Evolutionary conservation across 2,888 invertebrate species (phyloP).

Genomic region (Epistrophella euchroma): DNA sequence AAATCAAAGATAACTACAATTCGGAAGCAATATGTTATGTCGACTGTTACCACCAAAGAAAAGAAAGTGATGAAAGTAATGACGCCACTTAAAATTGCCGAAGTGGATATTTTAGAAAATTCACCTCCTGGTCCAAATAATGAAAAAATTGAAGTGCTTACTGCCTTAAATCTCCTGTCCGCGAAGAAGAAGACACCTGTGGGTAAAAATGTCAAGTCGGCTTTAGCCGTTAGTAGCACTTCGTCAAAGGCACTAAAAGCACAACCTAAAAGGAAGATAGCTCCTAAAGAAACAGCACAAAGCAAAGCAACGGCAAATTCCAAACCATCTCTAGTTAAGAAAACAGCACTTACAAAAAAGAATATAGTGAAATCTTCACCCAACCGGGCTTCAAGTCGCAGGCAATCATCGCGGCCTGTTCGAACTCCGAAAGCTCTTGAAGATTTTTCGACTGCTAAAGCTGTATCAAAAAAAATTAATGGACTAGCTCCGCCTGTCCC

Average conservation of each 20-base stretch:
- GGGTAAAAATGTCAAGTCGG: background rate
- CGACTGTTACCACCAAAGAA: constrained; percentile 63
- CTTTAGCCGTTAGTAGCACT: background rate
- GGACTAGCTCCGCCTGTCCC: background rate
- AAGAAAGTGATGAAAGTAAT: constrained; percentile 54
- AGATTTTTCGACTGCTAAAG: constrained; percentile 8
- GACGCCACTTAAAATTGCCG: constrained; percentile 19
- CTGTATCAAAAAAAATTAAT: constrained; percentile 18
- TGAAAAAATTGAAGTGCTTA: constrained; percentile 80
- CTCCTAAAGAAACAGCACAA: background rate
- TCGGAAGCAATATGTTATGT: constrained; percentile 62
- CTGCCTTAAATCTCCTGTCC: constrained; percentile 81
- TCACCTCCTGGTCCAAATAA: constrained; percentile 50
- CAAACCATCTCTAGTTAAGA: background rate
- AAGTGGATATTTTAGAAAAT: constrained; percentile 12
- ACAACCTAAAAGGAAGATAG: background rate
- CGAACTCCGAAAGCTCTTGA: constrained; percentile 55
- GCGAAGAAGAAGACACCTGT: constrained; percentile 60
- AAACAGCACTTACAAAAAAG: constrained; percentile 6
- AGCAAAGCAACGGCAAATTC: background rate
- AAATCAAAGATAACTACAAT: constrained; percentile 44
- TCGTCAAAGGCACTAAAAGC: background rate
- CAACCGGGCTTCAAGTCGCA: constrained; percentile 76
- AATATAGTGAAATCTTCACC: constrained; percentile 39
- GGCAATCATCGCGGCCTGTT: constrained; percentile 47